Conservation (phyloP, 2,797 vertebrate species). For the Syncerus caffer region DNA sequence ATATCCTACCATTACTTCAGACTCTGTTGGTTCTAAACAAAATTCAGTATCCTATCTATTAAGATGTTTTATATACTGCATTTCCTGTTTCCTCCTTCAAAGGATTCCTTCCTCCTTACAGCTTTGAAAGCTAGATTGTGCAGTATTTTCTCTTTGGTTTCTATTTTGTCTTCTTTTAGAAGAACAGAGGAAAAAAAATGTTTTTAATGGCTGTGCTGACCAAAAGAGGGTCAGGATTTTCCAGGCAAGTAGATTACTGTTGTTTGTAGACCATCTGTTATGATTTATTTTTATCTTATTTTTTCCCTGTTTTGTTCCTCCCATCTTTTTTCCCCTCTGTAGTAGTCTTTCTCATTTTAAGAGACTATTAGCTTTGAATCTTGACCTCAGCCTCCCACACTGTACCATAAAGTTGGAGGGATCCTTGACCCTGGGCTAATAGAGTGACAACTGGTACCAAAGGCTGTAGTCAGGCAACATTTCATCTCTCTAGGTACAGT, state of each 20-base stretch:
- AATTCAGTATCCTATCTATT: neutral
- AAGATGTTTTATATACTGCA: neutral
- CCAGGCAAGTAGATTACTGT: neutral
- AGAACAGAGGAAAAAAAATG: neutral
- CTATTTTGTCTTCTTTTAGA: slow-evolving; percentile 36
- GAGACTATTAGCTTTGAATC: neutral
- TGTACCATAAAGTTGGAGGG: neutral
- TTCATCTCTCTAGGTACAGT: neutral
- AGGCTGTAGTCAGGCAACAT: neutral
- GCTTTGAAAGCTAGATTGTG: neutral
- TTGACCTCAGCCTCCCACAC: neutral
- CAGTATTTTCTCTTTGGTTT: slow-evolving; percentile 38
- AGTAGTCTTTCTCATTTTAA: neutral
- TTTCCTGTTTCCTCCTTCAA: neutral
- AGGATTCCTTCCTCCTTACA: neutral
- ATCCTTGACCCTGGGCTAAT: neutral
- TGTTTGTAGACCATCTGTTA: slow-evolving; percentile 22
- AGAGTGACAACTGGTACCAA: neutral
- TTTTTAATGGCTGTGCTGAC: neutral
- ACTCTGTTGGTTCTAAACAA: neutral
- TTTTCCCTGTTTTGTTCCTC: neutral
- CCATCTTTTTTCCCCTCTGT: neutral
- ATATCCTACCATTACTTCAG: neutral
- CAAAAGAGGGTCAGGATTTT: slow-evolving; percentile 47
- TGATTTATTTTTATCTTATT: slow-evolving; percentile 27